Base-by-base conservation (phyloP, 2,797 vertebrate species). In the Triplophysa bombifrons region DNA sequence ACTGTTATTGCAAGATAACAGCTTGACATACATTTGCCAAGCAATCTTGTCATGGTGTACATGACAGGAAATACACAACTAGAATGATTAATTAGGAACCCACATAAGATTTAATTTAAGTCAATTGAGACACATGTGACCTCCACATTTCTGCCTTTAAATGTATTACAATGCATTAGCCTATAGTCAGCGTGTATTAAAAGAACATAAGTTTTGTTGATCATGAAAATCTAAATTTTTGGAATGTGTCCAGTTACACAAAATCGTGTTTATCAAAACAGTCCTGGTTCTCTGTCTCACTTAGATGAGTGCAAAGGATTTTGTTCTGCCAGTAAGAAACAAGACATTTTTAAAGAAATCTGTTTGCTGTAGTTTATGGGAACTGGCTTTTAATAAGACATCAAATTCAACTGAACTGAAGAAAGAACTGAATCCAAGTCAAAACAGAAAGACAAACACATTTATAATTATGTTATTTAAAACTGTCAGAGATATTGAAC, bases 351-450 rank as follows among this genome's bases (percentile, higher is more conserved):
- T 30, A 30, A 61, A n/a, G 19, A 20, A 55, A 11, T 16, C 22
- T 30, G 13, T 41, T 34, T 9, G 25, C 51, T 34, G 55, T 55
- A 11, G 19, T 48, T 70, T 44, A 51, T 27, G 19, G 27, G 66
- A 44, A 63, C 11, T 13, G 13, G 55, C 17, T 76, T 34, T 51
- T 60, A 60, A 70, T 78, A 56, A 69, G 51, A 27, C 3, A 27
- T 68, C 20, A 55, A n/a, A 3, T 2, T 44, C 48, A 20, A 73
- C 25, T 73, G 22, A 55, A 20, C 53, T 55, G 8, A n/a, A 25
- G 14, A 50, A 50, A 74, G 60, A 48, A 48, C 12, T 51, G 11
- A 51, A 63, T 50, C 63, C n/a, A 75, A 41, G 48, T n/a, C 14
- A 51, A 38, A 53, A 50, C 46, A 74, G 27, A 7, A 55, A 19